Evolutionary conservation across 2,113 vertebrate species (phyloP).

Genomic region (Setophaga kirtlandii): DNA sequence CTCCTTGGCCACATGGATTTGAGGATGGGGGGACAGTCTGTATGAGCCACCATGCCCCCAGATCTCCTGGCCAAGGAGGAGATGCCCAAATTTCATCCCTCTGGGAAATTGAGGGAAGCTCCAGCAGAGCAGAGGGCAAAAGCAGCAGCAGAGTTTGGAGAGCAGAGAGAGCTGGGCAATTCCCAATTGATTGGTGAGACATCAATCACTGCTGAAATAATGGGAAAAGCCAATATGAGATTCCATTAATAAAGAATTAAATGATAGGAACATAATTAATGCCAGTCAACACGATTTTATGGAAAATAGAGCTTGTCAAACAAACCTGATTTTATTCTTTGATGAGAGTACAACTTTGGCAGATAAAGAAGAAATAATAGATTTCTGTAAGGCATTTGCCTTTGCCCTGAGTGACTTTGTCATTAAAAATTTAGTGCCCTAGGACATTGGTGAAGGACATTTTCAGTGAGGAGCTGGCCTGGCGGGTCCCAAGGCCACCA

Average conservation of each 20-base stretch:
- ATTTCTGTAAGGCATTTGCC: background rate
- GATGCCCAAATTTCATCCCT: background rate
- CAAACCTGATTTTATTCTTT: conserved; percentile 43
- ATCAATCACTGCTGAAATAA: background rate
- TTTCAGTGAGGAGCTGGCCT: background rate
- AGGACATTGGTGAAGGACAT: accelerated
- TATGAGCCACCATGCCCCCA: accelerated
- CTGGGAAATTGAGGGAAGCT: background rate
- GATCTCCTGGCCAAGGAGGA: background rate
- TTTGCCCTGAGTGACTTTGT: background rate
- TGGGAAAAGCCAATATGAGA: conserved; percentile 23
- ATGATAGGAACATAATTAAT: conserved; percentile 21
- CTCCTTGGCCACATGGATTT: background rate
- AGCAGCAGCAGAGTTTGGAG: accelerated
- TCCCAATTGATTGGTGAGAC: background rate
- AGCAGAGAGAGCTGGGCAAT: background rate
- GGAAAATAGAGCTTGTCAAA: conserved; percentile 61
- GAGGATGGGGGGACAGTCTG: too few relatives aligned
- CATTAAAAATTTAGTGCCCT: background rate
- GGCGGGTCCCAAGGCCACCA: background rate
- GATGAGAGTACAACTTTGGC: conserved; percentile 49
- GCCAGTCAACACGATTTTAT: conserved; percentile 8
- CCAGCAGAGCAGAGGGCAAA: background rate
- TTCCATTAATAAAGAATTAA: conserved; percentile 60
- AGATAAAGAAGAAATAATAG: conserved; percentile 55